phyloP scores from a whole-genome alignment of 2,113 vertebrate genomes.

The Gila orcuttii region DNA sequence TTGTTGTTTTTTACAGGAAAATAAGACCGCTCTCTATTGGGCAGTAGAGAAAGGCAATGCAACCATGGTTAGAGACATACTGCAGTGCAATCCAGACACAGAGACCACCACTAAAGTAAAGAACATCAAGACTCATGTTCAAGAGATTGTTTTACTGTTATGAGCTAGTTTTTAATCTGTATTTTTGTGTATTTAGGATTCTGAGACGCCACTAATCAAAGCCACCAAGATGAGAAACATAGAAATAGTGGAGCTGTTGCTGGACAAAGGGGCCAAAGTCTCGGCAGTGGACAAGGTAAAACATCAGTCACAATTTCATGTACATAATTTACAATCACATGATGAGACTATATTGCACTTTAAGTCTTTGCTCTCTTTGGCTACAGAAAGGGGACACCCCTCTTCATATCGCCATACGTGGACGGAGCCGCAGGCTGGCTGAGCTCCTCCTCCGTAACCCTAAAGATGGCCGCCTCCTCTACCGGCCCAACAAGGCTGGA shows the following conservation, averaged over 20 bases:
- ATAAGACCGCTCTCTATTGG: constrained; percentile 96
- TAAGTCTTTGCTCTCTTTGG: not conserved
- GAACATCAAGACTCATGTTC: not conserved
- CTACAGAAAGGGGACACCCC: constrained; percentile 88
- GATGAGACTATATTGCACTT: not conserved
- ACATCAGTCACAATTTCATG: not conserved
- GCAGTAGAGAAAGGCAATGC: constrained; percentile 98
- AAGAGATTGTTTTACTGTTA: not conserved
- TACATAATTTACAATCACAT: not conserved
- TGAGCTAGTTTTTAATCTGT: not conserved
- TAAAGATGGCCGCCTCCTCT: constrained; percentile 87
- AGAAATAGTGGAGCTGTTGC: constrained; percentile 94
- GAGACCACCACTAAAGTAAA: constrained; percentile 95
- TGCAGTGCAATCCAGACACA: constrained; percentile 96
- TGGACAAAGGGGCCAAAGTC: constrained; percentile 96
- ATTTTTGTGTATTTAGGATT: constrained; percentile 77
- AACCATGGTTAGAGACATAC: constrained; percentile 95
- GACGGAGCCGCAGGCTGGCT: constrained; percentile 85
- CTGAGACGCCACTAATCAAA: constrained; percentile 94
- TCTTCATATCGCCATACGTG: constrained; percentile 88
- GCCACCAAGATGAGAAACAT: constrained; percentile 98
- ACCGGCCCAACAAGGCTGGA: constrained; percentile 87
- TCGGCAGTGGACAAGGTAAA: constrained; percentile 93
- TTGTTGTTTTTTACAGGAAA: constrained; percentile 79
- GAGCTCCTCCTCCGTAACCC: constrained; percentile 88